phyloP scores from a whole-genome alignment of 2,113 vertebrate species.

The Cnemophilus loriae region DNA sequence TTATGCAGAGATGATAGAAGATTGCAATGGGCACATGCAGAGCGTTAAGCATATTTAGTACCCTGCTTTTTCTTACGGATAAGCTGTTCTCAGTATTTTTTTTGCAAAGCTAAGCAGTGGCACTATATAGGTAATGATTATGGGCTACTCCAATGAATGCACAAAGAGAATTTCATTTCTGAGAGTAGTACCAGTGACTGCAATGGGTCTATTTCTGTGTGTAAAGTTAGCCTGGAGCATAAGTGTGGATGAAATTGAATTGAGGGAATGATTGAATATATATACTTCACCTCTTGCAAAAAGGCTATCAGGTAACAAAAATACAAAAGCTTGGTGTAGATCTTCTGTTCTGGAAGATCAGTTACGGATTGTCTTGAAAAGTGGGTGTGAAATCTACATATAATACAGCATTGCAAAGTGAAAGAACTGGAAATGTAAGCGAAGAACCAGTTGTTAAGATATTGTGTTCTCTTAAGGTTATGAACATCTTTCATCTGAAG shows the following conservation, averaged over 20 bases:
- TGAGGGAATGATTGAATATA: background rate
- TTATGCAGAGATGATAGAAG: background rate
- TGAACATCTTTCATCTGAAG: background rate
- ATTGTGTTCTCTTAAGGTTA: background rate
- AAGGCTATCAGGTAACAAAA: background rate
- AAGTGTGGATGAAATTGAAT: background rate
- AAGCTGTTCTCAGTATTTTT: slow-evolving; percentile 7
- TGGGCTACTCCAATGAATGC: background rate
- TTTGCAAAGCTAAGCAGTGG: slow-evolving; percentile 18
- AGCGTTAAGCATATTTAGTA: background rate
- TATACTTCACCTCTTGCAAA: background rate
- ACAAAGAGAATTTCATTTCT: background rate
- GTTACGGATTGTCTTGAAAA: background rate
- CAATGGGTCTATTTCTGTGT: background rate
- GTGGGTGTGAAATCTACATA: background rate
- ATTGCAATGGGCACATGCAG: background rate
- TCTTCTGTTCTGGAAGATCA: background rate
- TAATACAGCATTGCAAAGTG: background rate
- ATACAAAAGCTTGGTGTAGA: background rate
- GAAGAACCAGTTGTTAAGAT: background rate
- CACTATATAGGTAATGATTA: background rate
- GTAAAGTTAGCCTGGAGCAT: background rate
- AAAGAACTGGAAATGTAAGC: background rate
- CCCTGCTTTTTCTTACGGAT: background rate
- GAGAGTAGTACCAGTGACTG: background rate